phyloP scores from a whole-genome alignment of 2,888 invertebrate species.

The Meghimatium bilineatum region DNA sequence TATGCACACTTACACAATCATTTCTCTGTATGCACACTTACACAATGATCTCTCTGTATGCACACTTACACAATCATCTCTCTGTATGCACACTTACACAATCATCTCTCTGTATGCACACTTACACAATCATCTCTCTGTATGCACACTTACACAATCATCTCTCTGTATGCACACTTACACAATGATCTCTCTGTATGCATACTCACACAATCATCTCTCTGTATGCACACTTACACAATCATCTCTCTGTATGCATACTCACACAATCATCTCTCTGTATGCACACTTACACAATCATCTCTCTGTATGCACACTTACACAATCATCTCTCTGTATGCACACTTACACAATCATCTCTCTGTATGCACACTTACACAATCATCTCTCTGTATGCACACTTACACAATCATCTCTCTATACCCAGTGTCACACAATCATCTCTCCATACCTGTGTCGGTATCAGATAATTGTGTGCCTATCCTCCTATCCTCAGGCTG shows the following conservation, averaged over 20 bases:
- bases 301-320: neutral
- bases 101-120: neutral
- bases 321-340: neutral
- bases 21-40: neutral
- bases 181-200: neutral
- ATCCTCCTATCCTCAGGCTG: conserved; percentile 79
- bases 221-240: neutral
- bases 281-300: neutral
- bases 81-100: neutral
- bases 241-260: neutral
- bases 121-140: neutral
- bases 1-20: neutral
- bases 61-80: neutral
- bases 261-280: neutral
- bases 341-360: neutral
- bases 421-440: too few relatives aligned
- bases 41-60: neutral
- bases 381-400: neutral
- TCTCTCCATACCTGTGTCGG: too few relatives aligned
- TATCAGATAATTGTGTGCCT: neutral
- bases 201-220: neutral
- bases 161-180: neutral
- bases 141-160: neutral
- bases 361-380: neutral
- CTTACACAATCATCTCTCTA: too few relatives aligned